Conservation (phyloP, 2,888 invertebrate genomes). For the Horisme vitalbata region DNA sequence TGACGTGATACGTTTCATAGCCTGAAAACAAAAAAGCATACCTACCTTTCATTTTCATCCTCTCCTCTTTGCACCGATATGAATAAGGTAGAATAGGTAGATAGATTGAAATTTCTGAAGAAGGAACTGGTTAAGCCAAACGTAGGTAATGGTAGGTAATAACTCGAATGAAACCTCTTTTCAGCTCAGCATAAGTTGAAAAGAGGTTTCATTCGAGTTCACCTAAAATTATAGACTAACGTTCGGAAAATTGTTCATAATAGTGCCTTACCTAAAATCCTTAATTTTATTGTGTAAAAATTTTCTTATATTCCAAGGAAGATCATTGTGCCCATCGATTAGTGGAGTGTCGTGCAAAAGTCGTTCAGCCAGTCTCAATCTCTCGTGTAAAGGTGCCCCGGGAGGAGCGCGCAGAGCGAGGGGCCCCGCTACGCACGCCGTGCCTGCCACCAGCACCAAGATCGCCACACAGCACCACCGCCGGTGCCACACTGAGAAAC, state of each 20-base stretch:
- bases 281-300: conserved; percentile 94
- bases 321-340: conserved; percentile 94
- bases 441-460: conserved; percentile 89
- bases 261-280: conserved; percentile 86
- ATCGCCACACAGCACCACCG: conserved; percentile 91
- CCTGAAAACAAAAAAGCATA: too few relatives aligned
- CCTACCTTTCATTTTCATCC: too few relatives aligned
- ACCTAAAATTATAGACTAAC: too few relatives aligned
- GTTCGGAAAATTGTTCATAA: background rate
- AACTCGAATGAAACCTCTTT: too few relatives aligned
- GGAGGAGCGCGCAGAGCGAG: conserved; percentile 89
- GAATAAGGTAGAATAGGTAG: too few relatives aligned
- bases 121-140: too few relatives aligned
- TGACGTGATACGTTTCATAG: too few relatives aligned
- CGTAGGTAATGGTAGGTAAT: too few relatives aligned
- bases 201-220: too few relatives aligned
- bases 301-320: conserved; percentile 95
- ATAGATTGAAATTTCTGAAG: too few relatives aligned
- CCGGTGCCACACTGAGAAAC: conserved; percentile 77
- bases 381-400: conserved; percentile 89
- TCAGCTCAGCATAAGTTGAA: too few relatives aligned
- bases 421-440: conserved; percentile 91
- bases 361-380: conserved; percentile 88
- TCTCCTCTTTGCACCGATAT: too few relatives aligned
- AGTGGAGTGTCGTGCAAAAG: conserved; percentile 90